Base-by-base conservation (phyloP, 2,113 vertebrate species). In the Rhynchomys soricoides region DNA sequence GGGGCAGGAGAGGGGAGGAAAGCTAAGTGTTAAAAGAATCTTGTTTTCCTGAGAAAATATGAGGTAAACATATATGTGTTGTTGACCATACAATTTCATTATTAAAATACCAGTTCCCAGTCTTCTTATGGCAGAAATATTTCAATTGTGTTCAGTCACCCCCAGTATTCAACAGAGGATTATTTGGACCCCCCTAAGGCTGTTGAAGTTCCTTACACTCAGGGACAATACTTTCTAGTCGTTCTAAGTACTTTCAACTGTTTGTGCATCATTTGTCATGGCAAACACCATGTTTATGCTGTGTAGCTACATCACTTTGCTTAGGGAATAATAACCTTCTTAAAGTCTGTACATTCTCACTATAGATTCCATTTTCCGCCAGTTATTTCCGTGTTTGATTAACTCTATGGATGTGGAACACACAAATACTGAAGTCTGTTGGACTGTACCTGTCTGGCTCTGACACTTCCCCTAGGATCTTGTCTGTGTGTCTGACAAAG, bases 21-120 rank as follows among this genome's bases (percentile, higher is more conserved):
- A 92, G 66, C 45, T 43, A 91, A 89, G 48, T 85, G 91, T 81
- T 52, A 86, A 93, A 83, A 74, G 57, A 91, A 64, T 45, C 29
- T 93, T 79, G 40, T 91, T 89, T 95, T 83, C 50, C 52, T 90
- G 70, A 93, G 70, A 74, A 90, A 34, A 11, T 70, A 15, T 5
- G 87, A 66, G 29, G 11, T 71, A 71, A 87, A 40, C 81, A 85
- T 74, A 57, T 91, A 52, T 43, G 16, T 57, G n/a, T 83, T 77
- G 37, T 40, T 24, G 37, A 59, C 24, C 77, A 7, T 59, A 17
- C 66, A 87, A 68, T 86, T 96, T 96, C 29, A 75, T 86, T 86
- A 91, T 68, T 83, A 88, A 87, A 95, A 74, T 64, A 45, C 45
- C 22, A 71, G 22, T 93, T 89, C 43, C 87, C 26, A 87, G 6